phyloP scores from a whole-genome alignment of 2,113 vertebrate genomes.

The Hiodon tergisus region DNA sequence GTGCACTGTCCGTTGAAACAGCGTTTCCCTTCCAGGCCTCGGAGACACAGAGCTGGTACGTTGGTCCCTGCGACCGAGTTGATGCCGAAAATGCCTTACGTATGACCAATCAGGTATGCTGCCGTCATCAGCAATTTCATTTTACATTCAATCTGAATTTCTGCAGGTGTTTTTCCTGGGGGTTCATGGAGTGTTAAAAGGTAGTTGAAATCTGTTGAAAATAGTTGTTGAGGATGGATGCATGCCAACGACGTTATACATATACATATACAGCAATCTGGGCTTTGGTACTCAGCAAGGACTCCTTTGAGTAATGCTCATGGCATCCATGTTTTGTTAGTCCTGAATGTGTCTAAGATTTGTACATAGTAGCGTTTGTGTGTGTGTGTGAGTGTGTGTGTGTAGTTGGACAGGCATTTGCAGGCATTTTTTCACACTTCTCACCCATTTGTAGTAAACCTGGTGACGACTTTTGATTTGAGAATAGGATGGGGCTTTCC shows the following conservation, averaged over 20 bases:
- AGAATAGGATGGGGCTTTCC: constrained; percentile 75
- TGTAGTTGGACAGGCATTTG: too few species aligned
- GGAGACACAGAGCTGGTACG: constrained; percentile 68
- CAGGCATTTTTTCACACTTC: too few species aligned
- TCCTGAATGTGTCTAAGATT: neutral
- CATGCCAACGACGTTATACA: neutral
- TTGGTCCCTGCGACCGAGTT: constrained; percentile 63
- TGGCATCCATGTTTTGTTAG: too few species aligned
- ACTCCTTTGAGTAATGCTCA: too few species aligned
- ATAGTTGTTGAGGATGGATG: neutral
- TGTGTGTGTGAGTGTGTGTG: too few species aligned
- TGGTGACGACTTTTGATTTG: neutral
- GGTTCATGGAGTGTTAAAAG: neutral
- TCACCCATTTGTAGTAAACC: neutral
- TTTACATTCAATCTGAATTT: too few species aligned
- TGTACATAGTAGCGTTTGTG: too few species aligned
- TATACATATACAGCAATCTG: neutral
- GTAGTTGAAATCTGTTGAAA: neutral
- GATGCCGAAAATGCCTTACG: constrained; percentile 72
- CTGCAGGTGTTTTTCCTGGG: too few species aligned
- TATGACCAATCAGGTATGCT: constrained; percentile 67
- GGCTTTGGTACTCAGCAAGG: too few species aligned
- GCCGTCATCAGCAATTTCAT: too few species aligned
- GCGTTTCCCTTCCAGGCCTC: constrained; percentile 50
- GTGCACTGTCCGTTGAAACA: neutral